Percentiles rank a stretch among this genome's conserved stretches.
Conservation (phyloP, 64 coral and sea anemone genomes). For the Montipora foliosa region DNA sequence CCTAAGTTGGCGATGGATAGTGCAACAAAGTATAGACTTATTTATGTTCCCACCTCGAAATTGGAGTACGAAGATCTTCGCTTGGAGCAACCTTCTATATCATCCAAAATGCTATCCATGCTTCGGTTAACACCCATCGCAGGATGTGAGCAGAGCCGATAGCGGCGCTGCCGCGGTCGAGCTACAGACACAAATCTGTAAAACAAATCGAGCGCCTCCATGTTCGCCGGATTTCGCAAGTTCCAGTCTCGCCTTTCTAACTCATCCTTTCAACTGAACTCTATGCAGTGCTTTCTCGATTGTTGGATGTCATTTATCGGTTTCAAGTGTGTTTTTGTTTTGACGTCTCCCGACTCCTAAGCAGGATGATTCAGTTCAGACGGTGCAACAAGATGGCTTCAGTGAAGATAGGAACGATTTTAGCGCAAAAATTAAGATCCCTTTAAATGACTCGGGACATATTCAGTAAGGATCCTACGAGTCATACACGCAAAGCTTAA, state of each 20-base stretch:
- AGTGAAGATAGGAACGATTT: no score
- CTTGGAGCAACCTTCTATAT: background rate
- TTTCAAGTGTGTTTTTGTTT: no score
- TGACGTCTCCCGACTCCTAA: no score
- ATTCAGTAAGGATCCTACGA: no score
- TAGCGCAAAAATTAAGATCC: no score
- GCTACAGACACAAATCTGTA: background rate
- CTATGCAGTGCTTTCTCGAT: background rate
- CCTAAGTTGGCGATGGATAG: background rate
- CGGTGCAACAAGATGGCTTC: no score
- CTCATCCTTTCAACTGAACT: background rate
- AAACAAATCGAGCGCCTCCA: constrained; percentile 5
- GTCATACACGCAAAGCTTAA: no score
- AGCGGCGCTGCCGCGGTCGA: background rate
- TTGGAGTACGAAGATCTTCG: constrained; percentile 2
- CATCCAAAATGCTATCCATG: constrained; percentile 32
- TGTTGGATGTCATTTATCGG: background rate
- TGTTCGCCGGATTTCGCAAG: background rate
- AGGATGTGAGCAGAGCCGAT: background rate
- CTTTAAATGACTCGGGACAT: no score
- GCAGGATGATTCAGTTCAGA: no score
- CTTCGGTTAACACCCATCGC: constrained; percentile 7
- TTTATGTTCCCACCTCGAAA: constrained; percentile 3
- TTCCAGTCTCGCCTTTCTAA: background rate
- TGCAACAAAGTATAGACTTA: background rate